phyloP scores from a whole-genome alignment of 2,797 vertebrate species.

The Tarsius wallacei region DNA sequence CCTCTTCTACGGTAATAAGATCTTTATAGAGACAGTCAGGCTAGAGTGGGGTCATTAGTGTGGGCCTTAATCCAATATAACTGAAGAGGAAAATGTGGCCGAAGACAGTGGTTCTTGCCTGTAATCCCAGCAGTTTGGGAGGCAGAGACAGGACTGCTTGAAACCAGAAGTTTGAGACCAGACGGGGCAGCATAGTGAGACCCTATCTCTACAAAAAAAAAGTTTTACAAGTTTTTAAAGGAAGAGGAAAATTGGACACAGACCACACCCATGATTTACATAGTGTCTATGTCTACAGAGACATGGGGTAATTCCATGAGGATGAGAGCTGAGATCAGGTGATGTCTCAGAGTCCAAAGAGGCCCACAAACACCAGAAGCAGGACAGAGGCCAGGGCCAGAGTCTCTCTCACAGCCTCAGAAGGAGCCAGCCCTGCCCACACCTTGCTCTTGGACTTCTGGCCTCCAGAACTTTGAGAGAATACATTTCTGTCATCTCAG shows the following conservation, averaged over 20 bases:
- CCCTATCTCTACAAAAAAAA: too few species aligned
- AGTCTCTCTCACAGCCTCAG: neutral
- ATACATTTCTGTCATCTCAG: neutral
- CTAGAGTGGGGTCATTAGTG: neutral
- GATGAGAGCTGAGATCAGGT: neutral
- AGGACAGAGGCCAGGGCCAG: fast-evolving
- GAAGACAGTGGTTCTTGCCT: too few species aligned
- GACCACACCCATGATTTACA: too few species aligned
- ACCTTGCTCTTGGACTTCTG: neutral
- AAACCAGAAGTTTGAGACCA: too few species aligned
- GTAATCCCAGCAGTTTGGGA: too few species aligned
- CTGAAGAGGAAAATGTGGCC: too few species aligned
- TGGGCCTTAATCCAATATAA: neutral
- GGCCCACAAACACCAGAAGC: neutral
- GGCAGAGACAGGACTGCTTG: too few species aligned
- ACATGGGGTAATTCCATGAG: neutral
- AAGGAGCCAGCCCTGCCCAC: neutral
- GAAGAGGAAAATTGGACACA: neutral
- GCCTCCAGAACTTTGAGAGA: neutral
- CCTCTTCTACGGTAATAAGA: neutral
- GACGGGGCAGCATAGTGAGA: too few species aligned
- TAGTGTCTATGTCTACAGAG: too few species aligned
- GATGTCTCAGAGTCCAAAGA: too few species aligned
- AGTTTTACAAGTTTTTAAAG: neutral
- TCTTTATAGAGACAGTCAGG: neutral